These are phyloP conservation scores for Callyntrura sp. DNA, from an alignment of 2,888 invertebrate genomes.

Conservation along the genomic window DNA sequence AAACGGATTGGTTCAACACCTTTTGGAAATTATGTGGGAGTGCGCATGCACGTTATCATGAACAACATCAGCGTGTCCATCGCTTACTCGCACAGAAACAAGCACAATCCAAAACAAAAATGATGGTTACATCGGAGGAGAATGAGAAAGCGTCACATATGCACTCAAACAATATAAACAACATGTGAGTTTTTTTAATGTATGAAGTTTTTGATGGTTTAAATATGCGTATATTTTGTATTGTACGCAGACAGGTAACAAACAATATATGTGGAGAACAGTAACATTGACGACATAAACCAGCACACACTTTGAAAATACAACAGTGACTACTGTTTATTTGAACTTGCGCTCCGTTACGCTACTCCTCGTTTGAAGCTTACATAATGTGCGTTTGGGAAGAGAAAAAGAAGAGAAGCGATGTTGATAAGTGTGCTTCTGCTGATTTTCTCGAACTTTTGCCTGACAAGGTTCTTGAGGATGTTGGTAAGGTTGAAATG, in stretches of 20 bases:
- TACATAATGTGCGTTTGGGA: constrained; percentile 53
- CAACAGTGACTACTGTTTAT: neutral
- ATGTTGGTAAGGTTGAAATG: neutral
- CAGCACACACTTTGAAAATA: neutral
- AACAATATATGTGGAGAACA: neutral
- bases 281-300: constrained; percentile 17
- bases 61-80: neutral
- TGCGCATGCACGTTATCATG: constrained; percentile 32
- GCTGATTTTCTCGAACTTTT: constrained; percentile 51
- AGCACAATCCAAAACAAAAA: constrained; percentile 11
- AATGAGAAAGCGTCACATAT: neutral
- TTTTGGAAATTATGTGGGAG: constrained; percentile 67
- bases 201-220: neutral
- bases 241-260: too few relatives aligned
- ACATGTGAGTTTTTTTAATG: neutral
- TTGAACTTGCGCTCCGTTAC: neutral
- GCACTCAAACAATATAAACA: neutral
- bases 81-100: neutral
- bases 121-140: neutral
- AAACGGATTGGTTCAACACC: constrained; percentile 61
- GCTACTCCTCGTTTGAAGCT: constrained; percentile 11
- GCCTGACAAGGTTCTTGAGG: constrained; percentile 32
- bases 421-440: constrained; percentile 54
- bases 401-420: constrained; percentile 13
- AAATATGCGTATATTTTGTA: neutral